These are phyloP conservation scores for Erebia aethiops DNA, from an alignment of 2,888 invertebrate genomes.

Conservation along the genomic window DNA sequence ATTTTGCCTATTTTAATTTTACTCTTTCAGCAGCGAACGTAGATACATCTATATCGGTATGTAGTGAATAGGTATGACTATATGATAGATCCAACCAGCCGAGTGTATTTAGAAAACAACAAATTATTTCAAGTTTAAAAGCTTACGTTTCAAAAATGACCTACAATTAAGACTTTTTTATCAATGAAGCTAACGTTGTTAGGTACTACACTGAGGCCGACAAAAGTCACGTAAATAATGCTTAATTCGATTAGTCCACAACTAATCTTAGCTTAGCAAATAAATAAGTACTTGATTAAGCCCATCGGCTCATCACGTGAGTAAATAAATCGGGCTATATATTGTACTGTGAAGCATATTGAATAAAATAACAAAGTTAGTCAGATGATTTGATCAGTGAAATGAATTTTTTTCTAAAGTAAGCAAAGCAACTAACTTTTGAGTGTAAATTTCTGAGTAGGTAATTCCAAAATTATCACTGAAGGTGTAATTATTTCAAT, in stretches of 20 bases:
- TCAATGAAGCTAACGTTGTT: conserved; percentile 1
- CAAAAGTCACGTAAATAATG: conserved; percentile 5
- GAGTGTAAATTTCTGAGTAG: no score
- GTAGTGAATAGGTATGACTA: no score
- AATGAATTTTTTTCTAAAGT: no score
- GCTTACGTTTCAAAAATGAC: background rate
- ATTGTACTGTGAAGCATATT: background rate
- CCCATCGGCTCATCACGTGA: conserved; percentile 3
- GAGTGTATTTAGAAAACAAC: background rate
- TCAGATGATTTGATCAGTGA: no score
- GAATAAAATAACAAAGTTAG: background rate
- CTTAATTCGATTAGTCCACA: conserved; percentile 6
- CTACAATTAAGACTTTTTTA: background rate
- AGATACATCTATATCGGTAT: no score
- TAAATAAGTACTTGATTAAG: conserved; percentile 4
- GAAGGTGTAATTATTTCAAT: no score
- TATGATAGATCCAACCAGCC: no score
- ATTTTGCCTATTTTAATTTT: no score
- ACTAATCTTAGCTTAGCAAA: conserved; percentile 5
- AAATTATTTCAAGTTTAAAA: background rate
- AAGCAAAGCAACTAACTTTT: no score
- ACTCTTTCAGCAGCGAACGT: no score
- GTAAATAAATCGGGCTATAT: background rate
- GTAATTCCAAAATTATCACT: no score
- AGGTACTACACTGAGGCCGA: background rate